These are phyloP conservation scores for Phataginus tetradactyla DNA, from an alignment of 2,797 vertebrate genomes.

Conservation along the genomic window DNA sequence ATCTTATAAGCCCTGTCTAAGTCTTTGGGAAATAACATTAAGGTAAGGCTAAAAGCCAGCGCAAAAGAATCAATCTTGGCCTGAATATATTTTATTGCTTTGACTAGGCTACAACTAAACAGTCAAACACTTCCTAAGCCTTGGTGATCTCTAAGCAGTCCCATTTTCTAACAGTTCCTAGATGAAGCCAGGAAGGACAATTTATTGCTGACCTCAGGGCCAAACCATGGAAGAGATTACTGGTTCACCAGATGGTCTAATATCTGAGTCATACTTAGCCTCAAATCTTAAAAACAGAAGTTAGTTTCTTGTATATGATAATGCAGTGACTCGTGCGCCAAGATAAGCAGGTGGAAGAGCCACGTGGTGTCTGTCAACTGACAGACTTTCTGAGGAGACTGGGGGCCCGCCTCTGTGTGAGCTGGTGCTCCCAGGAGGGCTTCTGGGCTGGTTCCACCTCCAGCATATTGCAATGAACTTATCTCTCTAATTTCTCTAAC, in stretches of 20 bases:
- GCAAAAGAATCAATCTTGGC: not conserved
- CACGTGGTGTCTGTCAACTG: not conserved
- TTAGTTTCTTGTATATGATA: not conserved
- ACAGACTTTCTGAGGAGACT: not conserved
- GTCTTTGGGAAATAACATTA: not conserved
- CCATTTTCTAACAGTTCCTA: not conserved
- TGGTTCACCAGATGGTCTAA: not conserved
- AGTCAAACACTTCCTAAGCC: not conserved
- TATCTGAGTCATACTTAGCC: not conserved
- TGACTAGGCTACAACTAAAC: not conserved
- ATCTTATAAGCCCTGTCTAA: not conserved
- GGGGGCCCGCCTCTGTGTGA: not conserved
- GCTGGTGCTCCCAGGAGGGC: not conserved
- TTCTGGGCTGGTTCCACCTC: not conserved
- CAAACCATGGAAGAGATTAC: not conserved
- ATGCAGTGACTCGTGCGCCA: not conserved
- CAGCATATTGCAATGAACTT: constrained; percentile 10
- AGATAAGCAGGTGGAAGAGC: not conserved
- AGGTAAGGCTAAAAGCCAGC: not conserved
- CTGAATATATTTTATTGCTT: not conserved
- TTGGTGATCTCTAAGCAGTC: not conserved
- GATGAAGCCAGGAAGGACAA: not conserved
- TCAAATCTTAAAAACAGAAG: not conserved
- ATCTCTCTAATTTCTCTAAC: constrained; percentile 28
- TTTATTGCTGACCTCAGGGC: not conserved